These are phyloP conservation scores for Subanguina moxae DNA, from an alignment of 1,140 invertebrate species.

Conservation along the genomic window DNA sequence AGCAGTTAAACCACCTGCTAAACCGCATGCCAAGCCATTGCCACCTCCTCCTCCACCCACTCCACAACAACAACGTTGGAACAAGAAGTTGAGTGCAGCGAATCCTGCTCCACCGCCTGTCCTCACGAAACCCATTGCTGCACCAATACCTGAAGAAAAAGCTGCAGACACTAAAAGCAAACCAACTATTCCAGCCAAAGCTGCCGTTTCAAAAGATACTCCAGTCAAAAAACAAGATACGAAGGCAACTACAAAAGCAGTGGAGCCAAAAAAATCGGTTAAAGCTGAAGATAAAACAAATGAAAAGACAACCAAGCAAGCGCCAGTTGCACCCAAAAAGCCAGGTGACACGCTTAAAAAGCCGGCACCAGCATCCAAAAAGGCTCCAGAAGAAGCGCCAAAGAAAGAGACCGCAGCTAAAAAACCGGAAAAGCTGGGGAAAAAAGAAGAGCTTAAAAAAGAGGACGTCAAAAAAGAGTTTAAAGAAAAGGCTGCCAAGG, in stretches of 20 bases:
- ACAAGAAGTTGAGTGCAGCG: neutral
- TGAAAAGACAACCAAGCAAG: conserved; percentile 2
- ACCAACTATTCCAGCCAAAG: neutral
- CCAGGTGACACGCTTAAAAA: neutral
- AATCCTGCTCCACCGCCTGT: neutral
- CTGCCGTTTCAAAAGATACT: neutral
- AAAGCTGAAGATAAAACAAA: neutral
- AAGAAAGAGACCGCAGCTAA: conserved; percentile 19
- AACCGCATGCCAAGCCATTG: conserved; percentile 6
- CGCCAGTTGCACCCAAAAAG: neutral
- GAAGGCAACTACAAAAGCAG: neutral
- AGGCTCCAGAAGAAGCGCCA: neutral
- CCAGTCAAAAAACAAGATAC: neutral
- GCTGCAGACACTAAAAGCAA: neutral
- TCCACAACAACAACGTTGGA: conserved; percentile 5
- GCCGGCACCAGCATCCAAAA: too few species aligned
- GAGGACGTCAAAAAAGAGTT: conserved; percentile 8
- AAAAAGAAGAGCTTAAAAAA: conserved; percentile 20
- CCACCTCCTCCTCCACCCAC: conserved; percentile 7
- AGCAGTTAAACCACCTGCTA: neutral
- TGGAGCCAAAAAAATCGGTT: conserved; percentile 7
- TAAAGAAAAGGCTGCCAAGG: conserved; percentile 5
- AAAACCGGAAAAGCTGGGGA: conserved; percentile 16
- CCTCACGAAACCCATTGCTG: neutral
- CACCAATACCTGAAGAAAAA: neutral